Percentiles rank a stretch among this genome's conserved stretches.
phyloP scores from a whole-genome alignment of 2,888 invertebrate species.

The Oscheius onirici region DNA sequence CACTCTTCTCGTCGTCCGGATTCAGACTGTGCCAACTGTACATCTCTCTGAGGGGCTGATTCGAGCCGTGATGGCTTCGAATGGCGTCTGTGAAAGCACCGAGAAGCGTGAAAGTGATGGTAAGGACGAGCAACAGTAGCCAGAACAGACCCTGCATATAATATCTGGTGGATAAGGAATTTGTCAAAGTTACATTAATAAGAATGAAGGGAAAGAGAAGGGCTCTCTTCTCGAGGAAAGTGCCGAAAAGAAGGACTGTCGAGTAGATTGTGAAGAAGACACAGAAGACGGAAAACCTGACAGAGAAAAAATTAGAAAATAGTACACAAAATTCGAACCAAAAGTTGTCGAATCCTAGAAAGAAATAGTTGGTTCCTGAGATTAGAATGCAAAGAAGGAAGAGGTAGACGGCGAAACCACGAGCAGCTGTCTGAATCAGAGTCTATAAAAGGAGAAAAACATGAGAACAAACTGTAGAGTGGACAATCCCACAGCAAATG shows the following conservation, averaged over 20 bases:
- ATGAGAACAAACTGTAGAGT: slow-evolving; percentile 36
- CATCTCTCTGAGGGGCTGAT: slow-evolving; percentile 33
- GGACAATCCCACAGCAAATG: slow-evolving; percentile 42
- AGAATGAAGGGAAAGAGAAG: slow-evolving; percentile 42
- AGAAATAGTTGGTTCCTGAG: slow-evolving; percentile 37
- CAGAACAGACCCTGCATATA: slow-evolving; percentile 35
- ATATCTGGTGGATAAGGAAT: background rate
- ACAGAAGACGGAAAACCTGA: slow-evolving; percentile 40
- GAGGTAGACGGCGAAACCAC: slow-evolving; percentile 38
- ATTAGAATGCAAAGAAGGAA: slow-evolving; percentile 36
- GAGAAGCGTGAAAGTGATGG: slow-evolving; percentile 27
- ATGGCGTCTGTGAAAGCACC: slow-evolving; percentile 41
- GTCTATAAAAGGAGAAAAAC: background rate
- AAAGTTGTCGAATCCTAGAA: slow-evolving; percentile 34
- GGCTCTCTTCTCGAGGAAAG: slow-evolving; percentile 38
- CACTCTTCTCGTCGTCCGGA: slow-evolving; percentile 46
- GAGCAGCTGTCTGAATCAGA: slow-evolving; percentile 40
- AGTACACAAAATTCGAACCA: too few relatives aligned
- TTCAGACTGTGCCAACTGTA: slow-evolving; percentile 40
- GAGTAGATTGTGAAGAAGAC: slow-evolving; percentile 41
- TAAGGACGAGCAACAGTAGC: slow-evolving; percentile 27
- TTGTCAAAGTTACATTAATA: slow-evolving; percentile 34
- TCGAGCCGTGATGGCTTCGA: slow-evolving; percentile 34
- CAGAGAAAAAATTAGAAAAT: too few relatives aligned
- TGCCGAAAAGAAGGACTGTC: slow-evolving; percentile 34